Base-by-base conservation (phyloP, 1,140 invertebrate species). In the Melipona quadrifasciata region DNA sequence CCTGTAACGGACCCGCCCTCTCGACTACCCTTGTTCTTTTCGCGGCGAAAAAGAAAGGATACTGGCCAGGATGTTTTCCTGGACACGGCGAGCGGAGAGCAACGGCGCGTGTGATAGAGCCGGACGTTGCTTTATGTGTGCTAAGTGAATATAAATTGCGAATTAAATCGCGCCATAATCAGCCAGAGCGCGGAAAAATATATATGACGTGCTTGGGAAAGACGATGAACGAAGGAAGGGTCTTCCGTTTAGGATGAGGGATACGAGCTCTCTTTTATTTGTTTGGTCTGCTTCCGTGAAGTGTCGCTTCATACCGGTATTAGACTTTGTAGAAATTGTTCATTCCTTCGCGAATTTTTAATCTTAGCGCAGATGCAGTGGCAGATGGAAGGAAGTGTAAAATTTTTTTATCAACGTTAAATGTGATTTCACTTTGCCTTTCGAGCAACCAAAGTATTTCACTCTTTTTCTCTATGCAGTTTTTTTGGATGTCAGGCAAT, bases 101-200 rank as follows among this genome's bases (percentile, higher is more conserved):
- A 47, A 2, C 64, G 8, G 27, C 16, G 19, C 74, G 57, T 72
- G 67, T 64, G n/a, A 80, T 80, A 67, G 51, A 71, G 75, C n/a
- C 21, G 27, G 57, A 71, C 27, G 67, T 61, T 53, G 64, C 39
- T 71, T 71, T 70, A n/a, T 19, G 51, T 39, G n/a, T 51, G 65
- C 65, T 71, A 70, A 71, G 76, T 71, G 82, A 84, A 79, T 84
- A 82, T 71, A 71, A 78, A 84, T 84, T 84, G 75, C 21, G 58
- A 84, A 84, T 84, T 84, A 79, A 70, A 71, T 79, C n/a, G 82
- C 4, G 55, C 39, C 4, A 67, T 58, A 61, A 84, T 84, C 75
- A 70, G 65, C 67, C 12, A 8, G 65, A 39, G 71, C 55, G 39
- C n/a, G 14, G 47, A 61, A 8, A 57, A 51, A 70, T 72, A n/a